A percentile compares a stretch with the other conserved stretches of the same genome.
phyloP scores from a whole-genome alignment of 35 echinoderm and acorn worm species.

The Anneissia japonica region DNA sequence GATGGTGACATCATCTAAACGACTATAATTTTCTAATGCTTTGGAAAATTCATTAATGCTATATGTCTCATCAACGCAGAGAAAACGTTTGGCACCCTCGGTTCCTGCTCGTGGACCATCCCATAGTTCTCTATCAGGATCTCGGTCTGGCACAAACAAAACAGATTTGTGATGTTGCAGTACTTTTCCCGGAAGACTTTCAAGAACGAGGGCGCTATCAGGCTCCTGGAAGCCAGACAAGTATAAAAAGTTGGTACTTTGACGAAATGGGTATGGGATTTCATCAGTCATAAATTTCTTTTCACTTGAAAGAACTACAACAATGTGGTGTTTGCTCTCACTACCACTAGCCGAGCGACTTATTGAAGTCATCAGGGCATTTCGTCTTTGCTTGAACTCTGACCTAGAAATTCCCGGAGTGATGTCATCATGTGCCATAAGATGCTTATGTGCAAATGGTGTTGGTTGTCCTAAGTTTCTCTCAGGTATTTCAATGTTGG shows the following conservation, averaged over 20 bases:
- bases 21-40: slow-evolving; percentile 40
- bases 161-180: slow-evolving; percentile 75
- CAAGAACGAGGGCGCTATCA: slow-evolving; percentile 71
- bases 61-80: slow-evolving; percentile 73
- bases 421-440: slow-evolving; percentile 71
- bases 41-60: slow-evolving; percentile 53
- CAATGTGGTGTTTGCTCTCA: slow-evolving; percentile 56
- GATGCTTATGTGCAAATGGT: slow-evolving; percentile 77
- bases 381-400: slow-evolving; percentile 50
- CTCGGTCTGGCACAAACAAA: slow-evolving; percentile 72
- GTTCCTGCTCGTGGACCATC: slow-evolving; percentile 84
- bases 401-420: slow-evolving; percentile 64
- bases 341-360: slow-evolving; percentile 40
- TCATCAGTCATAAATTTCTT: slow-evolving; percentile 96
- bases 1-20: slow-evolving; percentile 43
- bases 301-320: slow-evolving; percentile 49
- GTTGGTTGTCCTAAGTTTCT: slow-evolving; percentile 84
- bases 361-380: slow-evolving; percentile 66
- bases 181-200: slow-evolving; percentile 52
- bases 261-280: slow-evolving; percentile 89
- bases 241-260: slow-evolving; percentile 90
- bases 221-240: slow-evolving; percentile 95
- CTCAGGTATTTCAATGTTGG: neutral
- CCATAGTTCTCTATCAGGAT: slow-evolving; percentile 88
- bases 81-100: slow-evolving; percentile 74